Base-by-base conservation (phyloP, 30 jellyfish, hydroid and myxozoan species). In the Thelohanellus kitauei region DNA sequence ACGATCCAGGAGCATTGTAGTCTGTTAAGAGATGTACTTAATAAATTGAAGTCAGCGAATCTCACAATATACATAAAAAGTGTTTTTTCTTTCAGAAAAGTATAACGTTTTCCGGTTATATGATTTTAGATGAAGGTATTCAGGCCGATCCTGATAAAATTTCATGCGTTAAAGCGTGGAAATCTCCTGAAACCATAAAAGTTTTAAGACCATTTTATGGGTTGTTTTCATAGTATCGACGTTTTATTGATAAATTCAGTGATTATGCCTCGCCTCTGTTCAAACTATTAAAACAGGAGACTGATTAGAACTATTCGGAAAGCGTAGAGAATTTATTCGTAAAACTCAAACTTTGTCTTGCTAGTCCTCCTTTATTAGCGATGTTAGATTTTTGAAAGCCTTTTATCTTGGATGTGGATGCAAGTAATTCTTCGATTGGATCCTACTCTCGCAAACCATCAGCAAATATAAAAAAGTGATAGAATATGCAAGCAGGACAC, bases 151-250 rank as follows among this genome's bases (percentile, higher is more conserved):
- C 54, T 14, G 23, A 44, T 0, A 56, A 44, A 25, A 22, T 45
- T 18, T n/a, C n/a, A n/a, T n/a, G n/a, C n/a, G n/a, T n/a, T n/a
- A 31, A 47, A 31, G 66, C 80, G n/a, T 48, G 49, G 20, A 19
- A 43, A 1, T 32, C 4, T 8, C 57, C 80, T 8, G 3, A 27
- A 11, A 38, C 47, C 20, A 23, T 56, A 20, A 51, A 56, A 21
- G 38, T 29, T 23, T 44, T 56, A 17, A 15, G 64, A 22, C 40
- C 57, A 11, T 56, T 47, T 51, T 64, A 46, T 2, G 80, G 64
- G 20, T 56, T 56, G 6, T 39, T 47, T 35, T 47, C 59, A 17
- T 56, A 56, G 31, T 56, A 47, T 37, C 46, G 46, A 6, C 4
- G 15, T 13, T 37, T 37, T 37, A 30, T 37, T 20, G 46, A 6